Base-by-base conservation (phyloP, 2,888 invertebrate species). In the Phania funesta region DNA sequence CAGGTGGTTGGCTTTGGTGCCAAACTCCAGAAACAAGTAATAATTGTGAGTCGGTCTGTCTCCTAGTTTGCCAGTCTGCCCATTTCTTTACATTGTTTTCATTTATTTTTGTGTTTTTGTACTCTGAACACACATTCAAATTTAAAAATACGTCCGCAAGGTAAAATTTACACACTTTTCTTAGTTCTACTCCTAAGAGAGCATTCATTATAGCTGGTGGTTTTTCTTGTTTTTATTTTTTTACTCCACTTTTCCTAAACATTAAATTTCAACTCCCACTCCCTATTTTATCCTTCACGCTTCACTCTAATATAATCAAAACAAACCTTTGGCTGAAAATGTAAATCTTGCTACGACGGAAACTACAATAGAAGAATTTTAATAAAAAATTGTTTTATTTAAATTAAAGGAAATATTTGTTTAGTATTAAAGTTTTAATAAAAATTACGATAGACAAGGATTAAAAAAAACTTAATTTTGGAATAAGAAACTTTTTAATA, bases 1-100 rank as follows among this genome's bases (percentile, higher is more conserved):
- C 64, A 77, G 77, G 77, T 78, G 77, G 77, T 77, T 82, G 81
- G 74, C 52, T 81, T 77, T 82, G 73, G 81, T 81, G 77, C 76
- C 62, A 73, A 67, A 73, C 54, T 60, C 50, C 48, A 77, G 67
- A 50, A 58, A 73, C 60, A 68, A 54, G 44, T 32, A 58, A 65
- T 52, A 67, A 71, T 24, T 38, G 62, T 56, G 68, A 26, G 26
- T 35, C 35, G 11, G 38, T 41, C 54, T 20, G 24, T 20, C 35
- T 50, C 20, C 20, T 22, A 35, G 48, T 22, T 56, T 56, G 41
- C 9, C 35, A 11, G 44, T 50, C 44, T 38, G 60, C 46, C 41
- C 38, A 26, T 50, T 13, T 38, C 22, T 29, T 50, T 11, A 32
- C 35, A 5, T 52, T 70, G 48, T 46, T 13, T 18, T 46, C 38